Percentiles rank a stretch among this genome's conserved stretches.
phyloP scores from a whole-genome alignment of 2,113 vertebrate species.

The Euleptes europaea region DNA sequence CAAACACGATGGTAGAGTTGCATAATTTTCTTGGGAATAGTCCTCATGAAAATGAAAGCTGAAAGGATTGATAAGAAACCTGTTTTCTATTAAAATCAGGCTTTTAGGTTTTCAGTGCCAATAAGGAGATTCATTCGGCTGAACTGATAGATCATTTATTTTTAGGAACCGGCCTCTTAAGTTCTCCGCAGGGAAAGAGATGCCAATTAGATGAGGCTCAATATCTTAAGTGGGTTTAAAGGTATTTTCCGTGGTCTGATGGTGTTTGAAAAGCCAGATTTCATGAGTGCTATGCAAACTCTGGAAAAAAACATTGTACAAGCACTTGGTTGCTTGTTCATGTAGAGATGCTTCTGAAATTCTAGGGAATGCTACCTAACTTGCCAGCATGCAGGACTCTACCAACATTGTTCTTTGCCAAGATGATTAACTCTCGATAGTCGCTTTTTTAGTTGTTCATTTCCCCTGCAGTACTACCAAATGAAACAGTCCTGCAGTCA shows the following conservation, averaged over 20 bases:
- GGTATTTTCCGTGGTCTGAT: neutral
- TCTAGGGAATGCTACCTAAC: neutral
- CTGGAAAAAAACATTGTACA: neutral
- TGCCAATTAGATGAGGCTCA: neutral
- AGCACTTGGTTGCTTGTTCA: neutral
- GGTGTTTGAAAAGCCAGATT: neutral
- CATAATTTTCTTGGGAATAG: conserved; percentile 3
- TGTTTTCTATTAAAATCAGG: conserved; percentile 28
- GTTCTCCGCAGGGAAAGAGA: neutral
- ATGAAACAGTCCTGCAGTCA: neutral
- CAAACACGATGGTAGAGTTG: conserved; percentile 17
- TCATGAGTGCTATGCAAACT: neutral
- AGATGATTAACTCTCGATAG: neutral
- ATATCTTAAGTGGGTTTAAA: conserved; percentile 16
- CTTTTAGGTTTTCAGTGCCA: conserved; percentile 3
- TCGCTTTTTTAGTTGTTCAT: neutral
- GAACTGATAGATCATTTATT: neutral
- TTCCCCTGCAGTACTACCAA: conserved; percentile 4
- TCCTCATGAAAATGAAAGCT: conserved; percentile 19
- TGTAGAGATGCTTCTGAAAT: neutral
- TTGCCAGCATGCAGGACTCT: neutral
- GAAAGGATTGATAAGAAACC: conserved; percentile 17
- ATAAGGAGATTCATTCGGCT: neutral
- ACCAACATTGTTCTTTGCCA: neutral
- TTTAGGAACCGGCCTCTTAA: neutral